A percentile compares a stretch with the other conserved stretches of the same genome.
phyloP scores from a whole-genome alignment of 2,888 invertebrate genomes.

The Synergus umbraculus region DNA sequence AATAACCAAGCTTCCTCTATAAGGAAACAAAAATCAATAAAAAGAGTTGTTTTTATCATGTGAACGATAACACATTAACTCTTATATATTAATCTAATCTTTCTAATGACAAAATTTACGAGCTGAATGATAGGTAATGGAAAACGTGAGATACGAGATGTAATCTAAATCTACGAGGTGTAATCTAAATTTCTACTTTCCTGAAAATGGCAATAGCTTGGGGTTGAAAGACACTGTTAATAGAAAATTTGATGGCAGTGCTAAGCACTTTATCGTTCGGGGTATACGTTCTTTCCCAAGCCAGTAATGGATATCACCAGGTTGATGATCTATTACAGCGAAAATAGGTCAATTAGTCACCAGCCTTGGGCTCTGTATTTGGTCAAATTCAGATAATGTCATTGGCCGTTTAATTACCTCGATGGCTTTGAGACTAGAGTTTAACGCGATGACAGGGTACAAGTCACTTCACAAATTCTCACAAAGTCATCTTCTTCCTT shows the following conservation, averaged over 20 bases:
- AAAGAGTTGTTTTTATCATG: not conserved
- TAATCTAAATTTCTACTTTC: constrained; percentile 37
- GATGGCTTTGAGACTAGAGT: not conserved
- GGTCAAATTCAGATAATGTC: constrained; percentile 20
- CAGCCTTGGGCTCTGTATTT: constrained; percentile 48
- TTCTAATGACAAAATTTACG: constrained; percentile 27
- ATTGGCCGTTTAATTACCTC: constrained; percentile 12
- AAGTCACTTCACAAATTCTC: constrained; percentile 3
- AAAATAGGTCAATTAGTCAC: constrained; percentile 68
- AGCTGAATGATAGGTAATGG: constrained; percentile 12
- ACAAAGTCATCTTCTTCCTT: constrained; percentile 9
- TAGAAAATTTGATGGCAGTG: constrained; percentile 40
- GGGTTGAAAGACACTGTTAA: constrained; percentile 40
- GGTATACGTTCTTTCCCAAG: constrained; percentile 36
- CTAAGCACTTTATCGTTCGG: constrained; percentile 31
- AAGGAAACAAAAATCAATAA: not conserved
- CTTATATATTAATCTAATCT: constrained; percentile 3
- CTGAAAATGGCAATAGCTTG: constrained; percentile 37
- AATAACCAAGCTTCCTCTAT: not conserved
- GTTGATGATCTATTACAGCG: constrained; percentile 68
- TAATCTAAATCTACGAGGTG: not conserved
- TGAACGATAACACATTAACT: not conserved
- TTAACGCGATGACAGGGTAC: not conserved
- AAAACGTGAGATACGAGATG: constrained; percentile 29
- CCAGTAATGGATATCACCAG: constrained; percentile 62